These are phyloP conservation scores for Syrmaticus mikado DNA, from an alignment of 2,113 vertebrate species.

Conservation along the genomic window DNA sequence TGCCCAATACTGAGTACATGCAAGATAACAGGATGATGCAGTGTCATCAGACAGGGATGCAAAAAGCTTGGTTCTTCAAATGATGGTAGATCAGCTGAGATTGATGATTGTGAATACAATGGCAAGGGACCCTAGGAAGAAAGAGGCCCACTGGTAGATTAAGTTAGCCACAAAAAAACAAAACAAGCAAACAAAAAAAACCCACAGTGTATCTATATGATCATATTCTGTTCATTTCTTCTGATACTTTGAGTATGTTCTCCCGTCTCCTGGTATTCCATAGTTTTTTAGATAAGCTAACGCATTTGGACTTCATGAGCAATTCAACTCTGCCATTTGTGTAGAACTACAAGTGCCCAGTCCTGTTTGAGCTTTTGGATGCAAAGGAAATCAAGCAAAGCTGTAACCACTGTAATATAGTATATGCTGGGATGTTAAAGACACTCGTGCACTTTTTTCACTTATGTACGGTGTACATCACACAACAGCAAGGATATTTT, in stretches of 20 bases:
- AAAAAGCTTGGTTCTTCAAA: neutral
- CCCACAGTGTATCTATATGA: neutral
- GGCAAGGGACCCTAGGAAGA: neutral
- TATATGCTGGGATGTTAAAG: neutral
- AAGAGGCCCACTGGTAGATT: neutral
- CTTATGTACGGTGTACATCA: neutral
- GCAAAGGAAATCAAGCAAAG: neutral
- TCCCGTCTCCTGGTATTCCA: neutral
- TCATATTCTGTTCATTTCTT: neutral
- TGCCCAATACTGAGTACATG: neutral
- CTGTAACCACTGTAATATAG: neutral
- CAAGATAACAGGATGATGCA: neutral
- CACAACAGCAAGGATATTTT: neutral
- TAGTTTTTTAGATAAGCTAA: neutral
- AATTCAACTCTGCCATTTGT: neutral
- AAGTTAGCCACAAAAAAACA: neutral
- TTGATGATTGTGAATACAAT: neutral
- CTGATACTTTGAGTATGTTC: neutral
- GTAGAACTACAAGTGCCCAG: neutral
- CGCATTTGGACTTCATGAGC: neutral
- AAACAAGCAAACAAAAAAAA: neutral
- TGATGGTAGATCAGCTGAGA: rapidly evolving
- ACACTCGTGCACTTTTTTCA: neutral
- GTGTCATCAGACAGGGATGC: neutral
- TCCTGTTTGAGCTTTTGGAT: neutral